Base-by-base conservation (phyloP, 2,113 vertebrate species). In the Rhynchopsitta pachyrhyncha region DNA sequence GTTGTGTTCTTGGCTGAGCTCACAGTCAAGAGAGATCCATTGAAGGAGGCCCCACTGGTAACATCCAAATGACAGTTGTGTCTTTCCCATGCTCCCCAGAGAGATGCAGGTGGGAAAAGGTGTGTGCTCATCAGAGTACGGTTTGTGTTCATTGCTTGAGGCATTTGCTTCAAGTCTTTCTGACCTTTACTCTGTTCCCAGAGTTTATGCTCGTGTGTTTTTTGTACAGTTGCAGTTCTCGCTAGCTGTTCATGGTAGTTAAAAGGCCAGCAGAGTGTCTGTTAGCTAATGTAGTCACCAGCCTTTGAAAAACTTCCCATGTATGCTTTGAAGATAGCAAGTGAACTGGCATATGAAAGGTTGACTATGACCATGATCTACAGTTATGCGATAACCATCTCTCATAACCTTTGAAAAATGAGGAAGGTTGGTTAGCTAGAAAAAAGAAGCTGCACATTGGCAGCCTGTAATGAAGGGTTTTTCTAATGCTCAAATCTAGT, bases 321-420 rank as follows among this genome's bases (percentile, higher is more conserved):
- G 66, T 0, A 0, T 46, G 13, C 6, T 55, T 53, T 64, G 74
- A 53, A 53, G 41, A n/a, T 62, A 37, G 39, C 29, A 71, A 9
- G 17, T 18, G 42, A 81, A 18, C 31, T 44, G 25, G 11, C 42
- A 42, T 19, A 3, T 17, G 50, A 44, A 33, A 47, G 33, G 29
- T 29, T 77, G 86, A 31, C 62, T 20, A 0, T 27, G 77, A 25
- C 41, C 44, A 74, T 35, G 60, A 63, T 67, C 41, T 82, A 64
- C 49, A 39, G 77, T 15, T 24, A 18, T 0, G 0, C 1, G 8
- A 49, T 66, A 84, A 19, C 29, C n/a, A 49, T 64, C 57, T 42
- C 39, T 68, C 0, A 1, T 70, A 67, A 78, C 22, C 64, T 59
- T 55, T 94, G 60, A 60, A 29, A 66, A 73, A 10, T 0, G 0